A percentile compares a stretch with the other conserved stretches of the same genome.
These are phyloP conservation scores for Zygothrica quintamaculata DNA, from an alignment of 2,888 invertebrate genomes.

Conservation along the genomic window DNA sequence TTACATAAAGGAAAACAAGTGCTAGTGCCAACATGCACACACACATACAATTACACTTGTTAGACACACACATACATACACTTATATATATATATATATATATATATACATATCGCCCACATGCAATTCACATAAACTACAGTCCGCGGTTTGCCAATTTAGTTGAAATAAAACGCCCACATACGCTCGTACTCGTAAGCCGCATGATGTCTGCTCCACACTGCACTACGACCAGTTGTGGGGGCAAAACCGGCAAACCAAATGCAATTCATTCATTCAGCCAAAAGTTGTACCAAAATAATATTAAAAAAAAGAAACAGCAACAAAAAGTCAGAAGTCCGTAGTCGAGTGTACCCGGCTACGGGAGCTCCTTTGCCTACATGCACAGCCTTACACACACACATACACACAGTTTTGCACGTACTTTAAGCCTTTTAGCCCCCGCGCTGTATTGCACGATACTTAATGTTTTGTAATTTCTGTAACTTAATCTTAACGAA, in stretches of 20 bases:
- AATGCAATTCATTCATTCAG: constrained; percentile 66
- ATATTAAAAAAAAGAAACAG: constrained; percentile 45
- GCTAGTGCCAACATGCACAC: constrained; percentile 61
- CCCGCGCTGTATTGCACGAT: too few relatives aligned
- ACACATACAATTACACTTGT: constrained; percentile 17
- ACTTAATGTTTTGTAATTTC: too few relatives aligned
- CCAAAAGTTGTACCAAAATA: constrained; percentile 25
- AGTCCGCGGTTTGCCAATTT: constrained; percentile 75
- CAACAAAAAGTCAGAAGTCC: constrained; percentile 51
- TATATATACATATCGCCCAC: constrained; percentile 51
- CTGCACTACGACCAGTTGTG: constrained; percentile 47
- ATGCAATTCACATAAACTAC: constrained; percentile 37
- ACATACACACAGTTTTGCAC: too few relatives aligned
- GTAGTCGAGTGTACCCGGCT: too few relatives aligned
- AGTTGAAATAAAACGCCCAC: constrained; percentile 78
- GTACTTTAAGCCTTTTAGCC: too few relatives aligned
- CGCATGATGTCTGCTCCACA: constrained; percentile 35
- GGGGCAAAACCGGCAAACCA: constrained; percentile 74
- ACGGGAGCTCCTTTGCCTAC: too few relatives aligned
- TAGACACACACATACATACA: constrained; percentile 18
- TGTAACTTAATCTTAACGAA: too few relatives aligned
- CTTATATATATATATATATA: constrained; percentile 30
- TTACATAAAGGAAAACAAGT: constrained; percentile 78
- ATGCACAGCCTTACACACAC: too few relatives aligned
- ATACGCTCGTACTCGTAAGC: constrained; percentile 30